Evolutionary conservation across 2,888 invertebrate genomes (phyloP).

Genomic region (Acanthosepion esculentum): DNA sequence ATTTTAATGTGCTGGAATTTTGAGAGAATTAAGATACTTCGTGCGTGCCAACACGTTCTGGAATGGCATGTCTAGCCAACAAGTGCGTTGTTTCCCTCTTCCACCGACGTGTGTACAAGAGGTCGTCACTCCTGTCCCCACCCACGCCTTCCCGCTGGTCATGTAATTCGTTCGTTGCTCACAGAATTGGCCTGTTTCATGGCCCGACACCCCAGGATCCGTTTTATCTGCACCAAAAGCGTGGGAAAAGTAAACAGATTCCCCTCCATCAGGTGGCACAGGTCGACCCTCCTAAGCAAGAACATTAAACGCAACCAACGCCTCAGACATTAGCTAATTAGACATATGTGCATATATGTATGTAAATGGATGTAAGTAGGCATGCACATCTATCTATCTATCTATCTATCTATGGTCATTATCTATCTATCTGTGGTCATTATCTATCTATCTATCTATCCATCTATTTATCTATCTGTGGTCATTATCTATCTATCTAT

Average conservation of each 20-base stretch:
- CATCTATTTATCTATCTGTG: background rate
- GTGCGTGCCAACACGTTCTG: background rate
- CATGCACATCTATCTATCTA: background rate
- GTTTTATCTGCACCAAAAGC: slow-evolving; percentile 6
- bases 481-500: background rate
- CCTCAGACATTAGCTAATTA: background rate
- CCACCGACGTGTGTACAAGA: background rate
- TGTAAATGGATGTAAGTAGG: background rate
- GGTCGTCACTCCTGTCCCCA: background rate
- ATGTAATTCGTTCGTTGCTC: background rate
- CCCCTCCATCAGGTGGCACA: background rate
- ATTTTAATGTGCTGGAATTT: background rate
- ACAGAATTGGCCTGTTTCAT: slow-evolving; percentile 14
- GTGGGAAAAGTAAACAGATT: background rate
- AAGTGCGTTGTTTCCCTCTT: background rate
- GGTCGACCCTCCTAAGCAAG: background rate
- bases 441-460: background rate
- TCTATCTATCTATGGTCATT: background rate
- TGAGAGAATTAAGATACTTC: background rate
- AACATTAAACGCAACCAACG: background rate
- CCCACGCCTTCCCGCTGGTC: background rate
- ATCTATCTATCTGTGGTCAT: background rate
- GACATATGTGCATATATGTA: background rate
- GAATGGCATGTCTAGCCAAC: background rate
- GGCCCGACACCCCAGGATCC: slow-evolving; percentile 33